Evolutionary conservation across 2,888 invertebrate genomes (phyloP), one percentile per base, ranked within the genome.

Genomic region (Lacanobia wlatinum): DNA sequence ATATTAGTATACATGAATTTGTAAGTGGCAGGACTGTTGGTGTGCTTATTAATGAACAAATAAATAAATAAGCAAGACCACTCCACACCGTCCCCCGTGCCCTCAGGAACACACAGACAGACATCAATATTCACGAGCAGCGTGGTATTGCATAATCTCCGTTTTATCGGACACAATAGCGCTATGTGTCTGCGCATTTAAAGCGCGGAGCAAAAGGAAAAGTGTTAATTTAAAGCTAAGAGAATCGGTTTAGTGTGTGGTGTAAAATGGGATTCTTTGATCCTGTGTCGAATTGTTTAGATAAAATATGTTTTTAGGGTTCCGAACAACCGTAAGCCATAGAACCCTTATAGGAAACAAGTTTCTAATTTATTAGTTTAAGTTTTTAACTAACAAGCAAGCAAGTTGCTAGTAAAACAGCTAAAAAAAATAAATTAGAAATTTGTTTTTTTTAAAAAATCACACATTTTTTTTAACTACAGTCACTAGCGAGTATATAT

Each of bases 111-210:
- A 85, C 84, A 86, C 85, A 86, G 69, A 82, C 85, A 80, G 73
- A 66, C 74, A 88, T 87, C 84, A 85, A 89, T 88, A 89, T 89
- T 88, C 87, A 88, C 72, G 63, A 82, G 78, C 74, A 61, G 68
- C 89, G 88, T 89, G 89, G 84, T 88, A 88, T 87, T 87, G 89
- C 89, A 89, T 89, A 89, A 89, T 87, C 83, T 83, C 38, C 59
- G 79, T 87, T 87, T 85, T 87, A 87, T 88, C 88, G 76, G 78
- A 82, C 64, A 86, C 87, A 87, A 85, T 76, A 70, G 70, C 72
- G 76, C 78, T 82, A 84, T 80, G 86, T 80, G 85, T 70, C 9
- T 56, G 80, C 74, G 85, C 85, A 84, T 83, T 78, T 71, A 68
- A 60, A 59, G 73, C 21, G 52, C 56, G 60, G 12, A 55, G 65